Conservation (phyloP, 2,888 invertebrate genomes). For the Pammene fasciana region DNA sequence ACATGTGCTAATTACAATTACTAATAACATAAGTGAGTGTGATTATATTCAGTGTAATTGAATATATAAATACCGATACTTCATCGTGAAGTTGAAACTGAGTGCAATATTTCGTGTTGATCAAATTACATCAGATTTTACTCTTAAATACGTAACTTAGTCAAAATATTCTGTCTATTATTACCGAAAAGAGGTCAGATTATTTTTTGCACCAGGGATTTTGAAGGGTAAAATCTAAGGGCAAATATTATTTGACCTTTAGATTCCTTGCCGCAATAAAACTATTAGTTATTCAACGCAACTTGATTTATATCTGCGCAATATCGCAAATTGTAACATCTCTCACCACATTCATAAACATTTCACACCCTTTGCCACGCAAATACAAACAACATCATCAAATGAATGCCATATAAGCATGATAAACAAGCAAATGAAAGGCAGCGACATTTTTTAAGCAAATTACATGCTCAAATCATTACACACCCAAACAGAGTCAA, state of each 20-base stretch:
- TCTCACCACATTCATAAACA: conserved; percentile 22
- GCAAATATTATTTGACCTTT: neutral
- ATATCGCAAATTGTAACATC: conserved; percentile 21
- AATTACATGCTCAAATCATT: conserved; percentile 81
- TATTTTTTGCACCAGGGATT: too few species aligned
- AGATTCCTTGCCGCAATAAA: neutral
- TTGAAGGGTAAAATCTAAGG: too few species aligned
- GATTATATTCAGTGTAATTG: too few species aligned
- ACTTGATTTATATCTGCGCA: neutral
- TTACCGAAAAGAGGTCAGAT: too few species aligned
- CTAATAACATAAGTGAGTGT: too few species aligned
- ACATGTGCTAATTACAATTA: too few species aligned
- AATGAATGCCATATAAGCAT: conserved; percentile 46
- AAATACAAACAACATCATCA: conserved; percentile 40
- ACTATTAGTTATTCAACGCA: neutral
- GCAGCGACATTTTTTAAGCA: conserved; percentile 76
- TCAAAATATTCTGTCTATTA: too few species aligned
- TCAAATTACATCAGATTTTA: too few species aligned
- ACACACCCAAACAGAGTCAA: conserved; percentile 81
- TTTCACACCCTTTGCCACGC: conserved; percentile 26
- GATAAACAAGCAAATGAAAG: conserved; percentile 47
- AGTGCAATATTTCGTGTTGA: too few species aligned
- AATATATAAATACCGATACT: too few species aligned
- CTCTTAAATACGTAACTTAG: too few species aligned
- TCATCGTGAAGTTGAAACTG: too few species aligned